Base-by-base conservation (phyloP, 92 coral and sea anemone species). In the Chrysogorgia sp. region DNA sequence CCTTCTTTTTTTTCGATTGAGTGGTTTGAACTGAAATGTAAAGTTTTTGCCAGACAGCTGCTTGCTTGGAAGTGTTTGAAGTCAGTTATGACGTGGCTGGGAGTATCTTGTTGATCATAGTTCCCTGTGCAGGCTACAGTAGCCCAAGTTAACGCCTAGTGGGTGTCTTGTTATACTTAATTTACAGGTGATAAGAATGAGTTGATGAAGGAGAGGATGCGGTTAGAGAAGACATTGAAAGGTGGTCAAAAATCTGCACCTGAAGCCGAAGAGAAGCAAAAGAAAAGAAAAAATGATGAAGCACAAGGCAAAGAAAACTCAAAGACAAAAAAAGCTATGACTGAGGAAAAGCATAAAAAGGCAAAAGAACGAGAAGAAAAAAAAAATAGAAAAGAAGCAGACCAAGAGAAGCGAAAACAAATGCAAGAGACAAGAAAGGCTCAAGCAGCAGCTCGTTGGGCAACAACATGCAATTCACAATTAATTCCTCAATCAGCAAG, bases 141-240 rank as follows among this genome's bases (percentile, higher is more conserved):
- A n/a, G n/a, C n/a, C n/a, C n/a, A n/a, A n/a, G n/a, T n/a, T n/a
- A n/a, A n/a, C n/a, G n/a, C n/a, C n/a, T n/a, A n/a, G n/a, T n/a
- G n/a, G n/a, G n/a, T n/a, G n/a, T n/a, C n/a, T n/a, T n/a, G n/a
- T n/a, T n/a, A n/a, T n/a, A n/a, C n/a, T n/a, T n/a, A n/a, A n/a
- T n/a, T n/a, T 47, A 32, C 65, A 82, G 86, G 19, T 74, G 86
- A 82, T 63, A 81, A 74, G 56, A 59, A 29, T 21, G 86, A 72
- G 62, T 78, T 81, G 12, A 81, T 82, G 86, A 74, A 24, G 47
- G 86, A 82, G 23, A 43, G 82, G 40, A 14, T 82, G 86, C 19
- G 25, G 23, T 23, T 76, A 5, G 81, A 76, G 40, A 76, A 76
- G 43, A 71, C 76, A 40, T 62, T 40, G 58, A 35, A 31, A 34